Conservation (phyloP, 1,140 invertebrate genomes). For the Cydia strobilella region DNA sequence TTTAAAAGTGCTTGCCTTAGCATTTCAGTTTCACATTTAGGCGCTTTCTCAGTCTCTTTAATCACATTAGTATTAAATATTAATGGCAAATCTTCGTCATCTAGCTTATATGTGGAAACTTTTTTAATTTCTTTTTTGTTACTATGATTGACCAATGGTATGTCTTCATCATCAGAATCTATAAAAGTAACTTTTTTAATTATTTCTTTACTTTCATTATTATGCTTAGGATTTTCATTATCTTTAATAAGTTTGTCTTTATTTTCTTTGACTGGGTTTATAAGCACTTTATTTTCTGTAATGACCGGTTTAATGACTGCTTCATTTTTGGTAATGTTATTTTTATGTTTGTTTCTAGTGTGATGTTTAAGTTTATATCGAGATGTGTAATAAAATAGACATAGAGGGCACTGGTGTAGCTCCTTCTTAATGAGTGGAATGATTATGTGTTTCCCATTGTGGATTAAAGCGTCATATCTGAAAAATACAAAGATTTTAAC, state of each 20-base stretch:
- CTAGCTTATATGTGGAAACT: not conserved
- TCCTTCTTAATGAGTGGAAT: conserved; percentile 52
- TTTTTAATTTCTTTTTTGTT: not conserved
- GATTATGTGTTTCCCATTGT: conserved; percentile 58
- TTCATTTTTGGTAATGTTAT: not conserved
- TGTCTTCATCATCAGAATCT: not conserved
- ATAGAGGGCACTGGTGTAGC: conserved; percentile 41
- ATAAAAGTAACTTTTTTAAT: not conserved
- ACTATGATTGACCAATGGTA: not conserved
- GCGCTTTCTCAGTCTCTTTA: not conserved
- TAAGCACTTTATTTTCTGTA: not conserved
- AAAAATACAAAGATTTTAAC: conserved; percentile 37
- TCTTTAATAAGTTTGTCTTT: not conserved
- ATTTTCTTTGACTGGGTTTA: not conserved
- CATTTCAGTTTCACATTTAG: not conserved
- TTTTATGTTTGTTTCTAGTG: conserved; percentile 33
- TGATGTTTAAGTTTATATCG: conserved; percentile 38
- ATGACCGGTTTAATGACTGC: not conserved
- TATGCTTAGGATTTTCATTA: not conserved
- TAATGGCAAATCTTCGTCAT: not conserved
- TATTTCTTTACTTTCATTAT: not conserved
- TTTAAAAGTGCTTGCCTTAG: not conserved
- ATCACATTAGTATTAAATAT: not conserved
- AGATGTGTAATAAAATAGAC: conserved; percentile 42
- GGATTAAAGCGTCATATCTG: conserved; percentile 52